Percentiles rank a stretch among this genome's conserved stretches.
phyloP scores from a whole-genome alignment of 2,113 vertebrate species.

The Candoia aspera region DNA sequence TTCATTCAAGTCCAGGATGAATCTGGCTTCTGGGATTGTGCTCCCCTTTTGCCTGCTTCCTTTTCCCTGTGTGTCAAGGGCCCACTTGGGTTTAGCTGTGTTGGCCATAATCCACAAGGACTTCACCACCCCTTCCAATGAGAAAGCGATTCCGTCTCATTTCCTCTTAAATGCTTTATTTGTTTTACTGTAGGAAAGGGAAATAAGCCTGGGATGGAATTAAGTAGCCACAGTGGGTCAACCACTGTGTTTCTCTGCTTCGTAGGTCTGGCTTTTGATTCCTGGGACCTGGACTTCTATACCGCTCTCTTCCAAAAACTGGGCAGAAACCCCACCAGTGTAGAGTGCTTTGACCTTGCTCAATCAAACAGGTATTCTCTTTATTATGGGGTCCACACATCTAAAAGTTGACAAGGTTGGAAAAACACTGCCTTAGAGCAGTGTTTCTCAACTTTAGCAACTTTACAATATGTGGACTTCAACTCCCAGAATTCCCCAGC shows the following conservation, averaged over 20 bases:
- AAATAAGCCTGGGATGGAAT: neutral
- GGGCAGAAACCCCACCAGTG: conserved; percentile 85
- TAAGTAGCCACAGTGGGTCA: neutral
- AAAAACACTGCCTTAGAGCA: neutral
- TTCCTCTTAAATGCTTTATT: neutral
- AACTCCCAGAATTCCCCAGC: too few species aligned
- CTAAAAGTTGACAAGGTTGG: neutral
- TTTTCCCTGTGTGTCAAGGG: neutral
- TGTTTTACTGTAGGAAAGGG: neutral
- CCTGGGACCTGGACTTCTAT: conserved; percentile 91
- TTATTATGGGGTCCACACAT: neutral
- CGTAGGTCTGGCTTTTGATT: conserved; percentile 87
- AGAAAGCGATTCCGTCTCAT: neutral
- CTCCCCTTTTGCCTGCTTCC: neutral
- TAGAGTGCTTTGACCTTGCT: conserved; percentile 91
- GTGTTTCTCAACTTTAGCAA: neutral
- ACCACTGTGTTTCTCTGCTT: neutral
- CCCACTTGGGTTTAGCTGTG: too few species aligned
- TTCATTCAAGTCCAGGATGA: too few species aligned
- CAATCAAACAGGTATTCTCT: conserved; percentile 88
- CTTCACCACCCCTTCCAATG: neutral
- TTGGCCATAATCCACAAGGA: neutral
- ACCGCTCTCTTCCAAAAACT: conserved; percentile 83
- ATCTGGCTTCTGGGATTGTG: neutral
- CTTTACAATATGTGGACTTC: too few species aligned